Evolutionary conservation across 2,113 vertebrate genomes (phyloP), one percentile per base, ranked within the genome.

Genomic region (Seriola rivoliana): DNA sequence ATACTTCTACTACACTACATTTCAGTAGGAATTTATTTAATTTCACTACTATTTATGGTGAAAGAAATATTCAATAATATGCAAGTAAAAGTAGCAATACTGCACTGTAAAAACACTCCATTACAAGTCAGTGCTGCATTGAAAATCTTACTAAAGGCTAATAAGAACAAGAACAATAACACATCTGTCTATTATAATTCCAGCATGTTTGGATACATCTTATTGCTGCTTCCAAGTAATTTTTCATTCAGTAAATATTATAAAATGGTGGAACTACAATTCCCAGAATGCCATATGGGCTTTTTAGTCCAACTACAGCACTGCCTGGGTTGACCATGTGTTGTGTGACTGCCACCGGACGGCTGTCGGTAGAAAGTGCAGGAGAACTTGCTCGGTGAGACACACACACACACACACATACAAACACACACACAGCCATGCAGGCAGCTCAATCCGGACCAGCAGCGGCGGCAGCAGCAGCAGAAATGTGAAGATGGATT

Each of bases 221-320:
- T 13, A 19, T 17, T 29, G 40, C 59, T 42, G 67, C 50, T 52
- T 52, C 50, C 50, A 19, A 50, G 48, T 50, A 17, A 52, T 52
- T 52, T 52, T 21, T 52, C 7, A 19, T 7, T 19, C 16, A 21
- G 19, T 5, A 5, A 38, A 38, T 42, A 10, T 16, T 16, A 17
- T 16, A 19, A 50, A 50, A 29, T 4, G 1, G 11, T 2, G 0
- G 13, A 74, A 92, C 93, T 89, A 48, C 91, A 62, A 4, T 44
- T 93, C 93, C 94, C 93, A 94, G 48, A 88, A 92, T 90, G 74
- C 92, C 36, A 21, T 70, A 2, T 25, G n/a, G 12, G 2, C 8
- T 19, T 32, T 38, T 46, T 57, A 32, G 74, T 73, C 78, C 89
- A 78, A 71, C 78, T 84, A 54, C 71, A 10, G 64, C 66, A 2